Base-by-base conservation (phyloP, 2,797 vertebrate genomes). In the Tympanoctomys barrerae region DNA sequence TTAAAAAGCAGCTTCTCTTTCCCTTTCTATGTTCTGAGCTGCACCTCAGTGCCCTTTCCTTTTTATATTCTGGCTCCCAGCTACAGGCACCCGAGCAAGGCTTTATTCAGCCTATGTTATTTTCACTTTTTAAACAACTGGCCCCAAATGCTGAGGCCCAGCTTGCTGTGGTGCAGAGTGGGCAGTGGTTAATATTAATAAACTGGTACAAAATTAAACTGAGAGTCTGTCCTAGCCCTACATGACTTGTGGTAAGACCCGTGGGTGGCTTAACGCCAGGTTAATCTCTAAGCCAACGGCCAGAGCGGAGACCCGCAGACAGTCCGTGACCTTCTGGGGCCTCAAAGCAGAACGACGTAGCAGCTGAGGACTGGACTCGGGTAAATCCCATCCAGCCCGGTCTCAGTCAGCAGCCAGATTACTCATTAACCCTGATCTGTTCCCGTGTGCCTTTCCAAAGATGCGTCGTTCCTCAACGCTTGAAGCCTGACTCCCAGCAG, bases 91-190 rank as follows among this genome's bases (percentile, higher is more conserved):
- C 42, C 18, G 85, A 90, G 75, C 28, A 96, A 59, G 9, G 71
- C 90, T 96, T 95, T 71, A 90, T 52, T 81, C 77, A 97, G 52
- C 18, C 12, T 85, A 93, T 0, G 0, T 62, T 39, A 77, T 94
- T 94, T 86, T 61, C 19, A 57, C 61, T 93, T 89, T 85, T 26
- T 46, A 91, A 87, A 84, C 84, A 64, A 46, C n/a, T 85, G 90
- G 8, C 62, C 14, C 39, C 2, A 54, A 68, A n/a, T 33, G 66
- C 33, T 70, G 66, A 70, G 66, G 66, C 18, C 33, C 16, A 36
- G 33, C 66, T 70, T n/a, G 66, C n/a, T 2, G 18, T 10, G 66
- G 66, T 70, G 7, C 66, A 70, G 7, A 36, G 66, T 19, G 33
- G 66, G 66, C 33, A 70, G 66, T 70, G 33, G 19, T 70, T 19